Conservation (phyloP, 1,140 invertebrate species). For the Nebria ingens region DNA sequence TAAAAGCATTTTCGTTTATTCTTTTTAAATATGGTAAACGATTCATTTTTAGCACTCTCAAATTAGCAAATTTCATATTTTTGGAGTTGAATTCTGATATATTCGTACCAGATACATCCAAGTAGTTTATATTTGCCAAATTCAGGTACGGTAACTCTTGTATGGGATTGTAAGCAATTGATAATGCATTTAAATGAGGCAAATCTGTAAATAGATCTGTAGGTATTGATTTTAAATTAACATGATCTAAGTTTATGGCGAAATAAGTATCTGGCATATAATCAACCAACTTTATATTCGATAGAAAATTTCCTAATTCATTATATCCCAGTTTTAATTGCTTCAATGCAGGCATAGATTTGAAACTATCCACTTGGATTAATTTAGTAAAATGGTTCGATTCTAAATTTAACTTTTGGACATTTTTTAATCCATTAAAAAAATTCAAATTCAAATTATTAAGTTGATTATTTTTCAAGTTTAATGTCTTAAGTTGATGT, state of each 20-base stretch:
- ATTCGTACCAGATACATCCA: conserved; percentile 30
- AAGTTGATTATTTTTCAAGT: conserved; percentile 41
- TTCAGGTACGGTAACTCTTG: conserved; percentile 23
- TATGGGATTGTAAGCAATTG: conserved; percentile 27
- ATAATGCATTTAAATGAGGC: conserved; percentile 19
- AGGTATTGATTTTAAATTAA: conserved; percentile 20
- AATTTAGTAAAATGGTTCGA: conserved; percentile 28
- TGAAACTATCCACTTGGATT: conserved; percentile 19
- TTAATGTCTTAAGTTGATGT: conserved; percentile 33
- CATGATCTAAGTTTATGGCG: conserved; percentile 22
- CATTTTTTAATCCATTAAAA: conserved; percentile 32
- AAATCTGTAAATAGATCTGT: conserved; percentile 21
- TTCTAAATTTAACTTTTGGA: conserved; percentile 37
- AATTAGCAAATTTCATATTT: conserved; percentile 24
- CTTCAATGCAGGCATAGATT: conserved; percentile 16
- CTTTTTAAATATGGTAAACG: conserved; percentile 22
- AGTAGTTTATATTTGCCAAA: conserved; percentile 18
- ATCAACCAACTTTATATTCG: conserved; percentile 15
- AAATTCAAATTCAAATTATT: conserved; percentile 31
- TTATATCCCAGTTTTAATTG: conserved; percentile 29
- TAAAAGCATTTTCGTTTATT: conserved; percentile 30
- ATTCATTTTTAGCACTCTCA: conserved; percentile 27
- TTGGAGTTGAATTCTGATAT: conserved; percentile 21
- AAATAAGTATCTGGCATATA: conserved; percentile 20
- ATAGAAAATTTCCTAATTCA: conserved; percentile 20